These are phyloP conservation scores for Eulemur albifrons DNA, from an alignment of 2,797 vertebrate genomes.

Conservation along the genomic window DNA sequence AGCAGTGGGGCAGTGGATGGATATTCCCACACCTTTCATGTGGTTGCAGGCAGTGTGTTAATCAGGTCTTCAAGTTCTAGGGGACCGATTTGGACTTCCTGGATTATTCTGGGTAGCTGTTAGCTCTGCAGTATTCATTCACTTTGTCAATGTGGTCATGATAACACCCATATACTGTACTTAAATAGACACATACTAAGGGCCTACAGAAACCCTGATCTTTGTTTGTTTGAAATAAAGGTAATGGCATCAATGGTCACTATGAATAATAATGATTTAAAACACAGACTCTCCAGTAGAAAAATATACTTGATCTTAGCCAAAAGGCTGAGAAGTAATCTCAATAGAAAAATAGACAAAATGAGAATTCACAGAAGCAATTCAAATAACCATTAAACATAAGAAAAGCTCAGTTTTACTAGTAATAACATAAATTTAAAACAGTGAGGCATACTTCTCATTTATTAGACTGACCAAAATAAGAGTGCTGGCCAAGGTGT, in stretches of 20 bases:
- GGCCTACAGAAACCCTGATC: neutral
- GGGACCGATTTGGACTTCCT: neutral
- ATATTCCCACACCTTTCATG: neutral
- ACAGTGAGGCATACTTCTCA: neutral
- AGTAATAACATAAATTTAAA: neutral
- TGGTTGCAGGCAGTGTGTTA: neutral
- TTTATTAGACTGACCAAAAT: neutral
- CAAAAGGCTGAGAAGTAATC: too few relatives aligned
- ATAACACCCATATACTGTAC: neutral
- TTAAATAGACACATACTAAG: neutral
- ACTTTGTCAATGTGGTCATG: neutral
- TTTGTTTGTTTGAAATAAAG: neutral
- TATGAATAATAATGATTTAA: neutral
- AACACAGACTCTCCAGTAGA: neutral
- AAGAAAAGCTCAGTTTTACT: slow-evolving; percentile 1
- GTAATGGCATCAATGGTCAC: neutral
- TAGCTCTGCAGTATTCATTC: neutral
- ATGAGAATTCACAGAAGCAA: neutral
- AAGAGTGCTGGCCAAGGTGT: neutral
- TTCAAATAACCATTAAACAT: neutral
- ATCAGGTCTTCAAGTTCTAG: neutral
- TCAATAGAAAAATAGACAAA: neutral
- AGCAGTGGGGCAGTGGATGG: neutral
- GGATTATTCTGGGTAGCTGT: neutral
- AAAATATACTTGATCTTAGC: too few relatives aligned